Evolutionary conservation across 2,797 vertebrate species (phyloP), one percentile per base, ranked within the genome.

Genomic region (Synaphobranchus kaupii): DNA sequence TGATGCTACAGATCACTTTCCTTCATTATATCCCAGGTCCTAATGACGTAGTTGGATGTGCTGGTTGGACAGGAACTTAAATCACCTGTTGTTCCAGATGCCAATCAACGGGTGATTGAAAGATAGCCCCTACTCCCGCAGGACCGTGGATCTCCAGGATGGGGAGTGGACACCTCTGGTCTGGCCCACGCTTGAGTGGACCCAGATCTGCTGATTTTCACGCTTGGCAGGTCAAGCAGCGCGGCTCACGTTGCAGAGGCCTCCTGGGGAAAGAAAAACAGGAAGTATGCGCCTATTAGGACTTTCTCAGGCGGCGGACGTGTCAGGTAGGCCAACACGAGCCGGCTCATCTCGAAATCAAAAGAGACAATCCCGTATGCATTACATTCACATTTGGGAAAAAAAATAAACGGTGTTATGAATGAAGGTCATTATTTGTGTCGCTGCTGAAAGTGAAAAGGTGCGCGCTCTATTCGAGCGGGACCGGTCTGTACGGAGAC

Each of bases 201-300:
- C 34, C 73, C 73, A 76, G 73, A 76, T 25, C 73, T 20, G 73
- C 31, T 5, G 73, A 76, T 76, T 76, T 76, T 76, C 73, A 44
- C 73, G 20, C 73, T 39, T 76, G 73, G 73, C 34, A 76, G 73
- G 73, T 34, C 73, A 76, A 39, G 73, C 73, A 47, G 39, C 34
- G 6, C 13, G 13, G 17, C 31, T 20, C 73, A 10, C 2, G 34
- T 39, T 39, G 34, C 15, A 39, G 4, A 39, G 15, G 20, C 34
- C 73, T 76, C 73, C 34, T 0, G 73, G 34, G 76, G 44, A 50
- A 44, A 50, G 22, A 44, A 50, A n/a, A 80, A 25, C 76, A 80
- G 76, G 44, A 80, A 80, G 76, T 44, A 8, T 8, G 39, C 20
- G 17, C 20, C 76, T 48, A 10, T 80, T 80, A 50, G 17, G 2